Conservation (phyloP, 2,888 invertebrate genomes). For the Craniophora ligustri region DNA sequence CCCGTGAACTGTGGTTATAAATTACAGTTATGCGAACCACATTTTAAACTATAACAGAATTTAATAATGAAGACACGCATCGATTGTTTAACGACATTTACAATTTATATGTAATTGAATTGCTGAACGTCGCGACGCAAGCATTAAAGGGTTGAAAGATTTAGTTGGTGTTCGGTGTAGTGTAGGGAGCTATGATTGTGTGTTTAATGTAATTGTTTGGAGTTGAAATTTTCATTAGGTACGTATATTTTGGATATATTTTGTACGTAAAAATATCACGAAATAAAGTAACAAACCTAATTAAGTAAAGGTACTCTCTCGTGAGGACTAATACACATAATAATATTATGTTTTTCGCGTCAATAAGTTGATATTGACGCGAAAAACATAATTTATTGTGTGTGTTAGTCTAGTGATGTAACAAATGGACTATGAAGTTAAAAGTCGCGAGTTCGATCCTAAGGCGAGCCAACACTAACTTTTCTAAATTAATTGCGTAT, state of each 20-base stretch:
- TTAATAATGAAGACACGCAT: slow-evolving; percentile 85
- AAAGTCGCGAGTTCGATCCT: no score
- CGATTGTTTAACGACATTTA: slow-evolving; percentile 81
- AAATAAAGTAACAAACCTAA: no score
- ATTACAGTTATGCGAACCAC: slow-evolving; percentile 82
- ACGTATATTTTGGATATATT: not conserved
- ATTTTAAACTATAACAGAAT: slow-evolving; percentile 84
- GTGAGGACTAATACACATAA: no score
- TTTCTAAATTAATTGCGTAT: no score
- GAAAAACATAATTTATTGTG: no score
- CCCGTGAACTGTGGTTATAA: slow-evolving; percentile 67
- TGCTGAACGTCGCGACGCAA: slow-evolving; percentile 61
- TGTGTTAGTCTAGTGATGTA: no score
- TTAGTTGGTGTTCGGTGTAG: slow-evolving; percentile 55
- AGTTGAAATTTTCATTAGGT: slow-evolving; percentile 6
- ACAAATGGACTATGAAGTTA: no score
- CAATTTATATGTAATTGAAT: slow-evolving; percentile 79
- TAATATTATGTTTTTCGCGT: no score
- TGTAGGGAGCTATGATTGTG: slow-evolving; percentile 22
- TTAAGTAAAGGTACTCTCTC: no score
- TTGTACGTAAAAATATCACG: no score
- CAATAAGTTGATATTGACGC: no score
- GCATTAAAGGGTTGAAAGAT: slow-evolving; percentile 74
- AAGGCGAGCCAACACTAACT: no score
- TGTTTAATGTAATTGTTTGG: slow-evolving; percentile 14